These are phyloP conservation scores for Notoglanidium macrostoma DNA, from an alignment of 2,797 vertebrate genomes.

Conservation along the genomic window DNA sequence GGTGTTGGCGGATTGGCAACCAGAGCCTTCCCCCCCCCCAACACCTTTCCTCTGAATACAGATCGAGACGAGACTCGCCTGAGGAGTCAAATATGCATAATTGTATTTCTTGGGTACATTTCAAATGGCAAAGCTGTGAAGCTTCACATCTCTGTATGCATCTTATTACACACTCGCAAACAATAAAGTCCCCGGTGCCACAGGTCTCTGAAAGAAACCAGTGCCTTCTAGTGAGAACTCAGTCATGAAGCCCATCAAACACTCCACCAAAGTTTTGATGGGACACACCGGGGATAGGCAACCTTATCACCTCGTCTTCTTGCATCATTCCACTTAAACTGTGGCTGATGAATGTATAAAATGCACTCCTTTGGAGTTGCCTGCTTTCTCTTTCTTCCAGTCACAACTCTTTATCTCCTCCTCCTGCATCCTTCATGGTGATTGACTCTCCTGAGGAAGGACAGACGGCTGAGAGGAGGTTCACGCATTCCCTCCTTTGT, in stretches of 20 bases:
- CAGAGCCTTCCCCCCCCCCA: background rate
- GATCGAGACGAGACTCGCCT: background rate
- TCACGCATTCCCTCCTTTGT: constrained; percentile 74
- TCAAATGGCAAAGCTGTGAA: constrained; percentile 3
- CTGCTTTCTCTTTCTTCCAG: constrained; percentile 46
- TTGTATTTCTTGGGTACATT: constrained; percentile 31
- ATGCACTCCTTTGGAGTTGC: constrained; percentile 39
- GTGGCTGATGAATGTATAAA: constrained; percentile 61
- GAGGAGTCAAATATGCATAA: constrained; percentile 24
- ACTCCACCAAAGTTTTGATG: constrained; percentile 63
- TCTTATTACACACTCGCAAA: background rate
- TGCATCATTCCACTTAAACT: constrained; percentile 48
- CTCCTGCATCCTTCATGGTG: constrained; percentile 68
- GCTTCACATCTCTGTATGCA: constrained; percentile 23
- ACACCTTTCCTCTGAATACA: constrained; percentile 18
- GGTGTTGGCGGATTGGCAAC: constrained; percentile 13
- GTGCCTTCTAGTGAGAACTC: constrained; percentile 55
- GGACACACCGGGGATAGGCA: constrained; percentile 53
- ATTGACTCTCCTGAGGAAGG: constrained; percentile 76
- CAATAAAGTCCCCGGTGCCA: constrained; percentile 27
- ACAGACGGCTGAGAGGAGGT: constrained; percentile 66
- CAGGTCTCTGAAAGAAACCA: constrained; percentile 49
- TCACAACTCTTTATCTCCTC: constrained; percentile 30
- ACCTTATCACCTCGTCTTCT: constrained; percentile 56
- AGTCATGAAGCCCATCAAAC: constrained; percentile 62